These are phyloP conservation scores for Archivesica marissinica DNA, from an alignment of 1,140 invertebrate species.

Conservation along the genomic window DNA sequence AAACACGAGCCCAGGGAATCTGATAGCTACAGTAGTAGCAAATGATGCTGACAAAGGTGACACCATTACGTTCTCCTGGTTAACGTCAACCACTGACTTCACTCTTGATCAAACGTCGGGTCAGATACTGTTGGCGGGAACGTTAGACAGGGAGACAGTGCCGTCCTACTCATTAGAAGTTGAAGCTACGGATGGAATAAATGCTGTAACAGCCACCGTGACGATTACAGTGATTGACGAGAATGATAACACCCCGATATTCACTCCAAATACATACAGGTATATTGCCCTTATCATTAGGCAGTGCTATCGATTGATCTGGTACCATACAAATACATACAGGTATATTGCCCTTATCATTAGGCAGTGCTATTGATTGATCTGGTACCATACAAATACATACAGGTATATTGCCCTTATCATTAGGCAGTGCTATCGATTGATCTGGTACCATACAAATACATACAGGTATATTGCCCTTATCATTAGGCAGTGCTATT, in stretches of 20 bases:
- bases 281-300: too few relatives aligned
- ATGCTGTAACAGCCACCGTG: conserved; percentile 65
- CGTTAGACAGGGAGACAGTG: conserved; percentile 70
- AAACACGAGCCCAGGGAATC: conserved; percentile 55
- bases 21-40: conserved; percentile 68
- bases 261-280: conserved; percentile 65
- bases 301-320: too few relatives aligned
- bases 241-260: conserved; percentile 73
- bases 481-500: too few relatives aligned
- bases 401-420: too few relatives aligned
- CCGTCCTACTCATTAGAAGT: conserved; percentile 65
- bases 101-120: conserved; percentile 66
- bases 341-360: too few relatives aligned
- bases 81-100: conserved; percentile 54
- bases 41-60: conserved; percentile 69
- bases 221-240: conserved; percentile 68
- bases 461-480: too few relatives aligned
- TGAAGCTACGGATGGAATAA: conserved; percentile 67
- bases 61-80: conserved; percentile 71
- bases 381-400: too few relatives aligned
- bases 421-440: too few relatives aligned
- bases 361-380: too few relatives aligned
- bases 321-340: too few relatives aligned
- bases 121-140: conserved; percentile 61
- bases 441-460: too few relatives aligned